phyloP scores from a whole-genome alignment of 2,797 vertebrate species.

The Neosilurus mollespiculum region DNA sequence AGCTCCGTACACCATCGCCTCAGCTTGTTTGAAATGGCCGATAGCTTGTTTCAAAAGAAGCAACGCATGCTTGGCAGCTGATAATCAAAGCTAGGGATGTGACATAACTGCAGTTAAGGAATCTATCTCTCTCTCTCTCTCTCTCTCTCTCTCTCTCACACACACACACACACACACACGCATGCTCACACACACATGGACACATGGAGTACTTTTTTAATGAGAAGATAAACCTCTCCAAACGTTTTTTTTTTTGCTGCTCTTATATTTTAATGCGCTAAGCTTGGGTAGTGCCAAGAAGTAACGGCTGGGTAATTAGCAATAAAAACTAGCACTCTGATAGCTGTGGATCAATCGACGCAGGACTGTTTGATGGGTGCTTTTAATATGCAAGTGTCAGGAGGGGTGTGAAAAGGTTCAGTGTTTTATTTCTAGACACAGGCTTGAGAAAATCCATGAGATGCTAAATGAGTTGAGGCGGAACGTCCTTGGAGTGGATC shows the following conservation, averaged over 20 bases:
- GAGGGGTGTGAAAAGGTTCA: constrained; percentile 8
- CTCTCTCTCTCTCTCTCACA: too few species aligned
- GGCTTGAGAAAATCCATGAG: constrained; percentile 12
- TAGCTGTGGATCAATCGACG: constrained; percentile 56
- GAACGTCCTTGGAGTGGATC: background rate
- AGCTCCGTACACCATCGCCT: constrained; percentile 28
- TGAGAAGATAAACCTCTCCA: constrained; percentile 52
- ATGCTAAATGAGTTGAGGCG: background rate
- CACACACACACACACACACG: constrained; percentile 20
- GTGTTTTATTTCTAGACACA: constrained; percentile 13
- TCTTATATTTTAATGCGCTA: constrained; percentile 46
- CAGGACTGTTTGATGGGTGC: constrained; percentile 47
- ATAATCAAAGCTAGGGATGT: constrained; percentile 39
- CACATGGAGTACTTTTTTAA: constrained; percentile 47
- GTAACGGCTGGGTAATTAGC: constrained; percentile 56
- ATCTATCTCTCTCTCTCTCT: constrained; percentile 12
- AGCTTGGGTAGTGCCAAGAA: constrained; percentile 42
- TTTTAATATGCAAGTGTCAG: constrained; percentile 37
- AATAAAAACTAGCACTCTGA: constrained; percentile 56
- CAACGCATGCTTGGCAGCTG: constrained; percentile 17
- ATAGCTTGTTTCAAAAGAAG: constrained; percentile 2
- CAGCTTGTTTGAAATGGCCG: constrained; percentile 35
- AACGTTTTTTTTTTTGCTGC: constrained; percentile 20
- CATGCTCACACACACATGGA: constrained; percentile 15
- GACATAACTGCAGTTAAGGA: constrained; percentile 53